Conservation (phyloP, 2,113 vertebrate genomes). For the Daphoenositta chrysoptera region DNA sequence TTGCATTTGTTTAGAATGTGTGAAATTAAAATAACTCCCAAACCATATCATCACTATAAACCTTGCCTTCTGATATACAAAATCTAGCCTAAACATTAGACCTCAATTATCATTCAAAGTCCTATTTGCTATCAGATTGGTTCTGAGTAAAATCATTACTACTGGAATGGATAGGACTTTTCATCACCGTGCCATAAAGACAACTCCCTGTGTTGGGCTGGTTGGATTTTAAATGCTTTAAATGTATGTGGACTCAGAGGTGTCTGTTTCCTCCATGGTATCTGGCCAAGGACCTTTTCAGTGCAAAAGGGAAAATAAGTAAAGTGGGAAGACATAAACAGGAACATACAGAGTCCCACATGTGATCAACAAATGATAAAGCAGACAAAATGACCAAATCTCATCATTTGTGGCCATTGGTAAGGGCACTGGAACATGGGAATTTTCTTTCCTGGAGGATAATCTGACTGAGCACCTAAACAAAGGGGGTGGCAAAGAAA, state of each 20-base stretch:
- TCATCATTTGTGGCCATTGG: not conserved
- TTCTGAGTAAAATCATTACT: not conserved
- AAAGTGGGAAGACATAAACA: not conserved
- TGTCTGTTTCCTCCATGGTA: not conserved
- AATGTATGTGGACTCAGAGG: not conserved
- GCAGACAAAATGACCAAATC: not conserved
- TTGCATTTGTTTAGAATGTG: not conserved
- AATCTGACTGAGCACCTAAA: not conserved
- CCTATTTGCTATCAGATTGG: not conserved
- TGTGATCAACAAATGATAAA: not conserved
- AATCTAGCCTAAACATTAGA: not conserved
- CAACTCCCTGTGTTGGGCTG: not conserved
- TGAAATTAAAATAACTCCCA: not conserved
- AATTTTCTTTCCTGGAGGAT: not conserved
- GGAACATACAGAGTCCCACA: not conserved
- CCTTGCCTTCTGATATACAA: not conserved
- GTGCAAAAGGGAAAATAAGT: not conserved
- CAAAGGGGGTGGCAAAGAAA: not conserved
- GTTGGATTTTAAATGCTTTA: not conserved
- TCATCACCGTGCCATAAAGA: not conserved
- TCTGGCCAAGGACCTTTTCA: not conserved
- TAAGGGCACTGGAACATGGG: accelerated
- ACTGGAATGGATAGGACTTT: not conserved
- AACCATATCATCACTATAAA: not conserved
- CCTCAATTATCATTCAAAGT: not conserved